Conservation (phyloP, 2,797 vertebrate species). For the Carapus acus region DNA sequence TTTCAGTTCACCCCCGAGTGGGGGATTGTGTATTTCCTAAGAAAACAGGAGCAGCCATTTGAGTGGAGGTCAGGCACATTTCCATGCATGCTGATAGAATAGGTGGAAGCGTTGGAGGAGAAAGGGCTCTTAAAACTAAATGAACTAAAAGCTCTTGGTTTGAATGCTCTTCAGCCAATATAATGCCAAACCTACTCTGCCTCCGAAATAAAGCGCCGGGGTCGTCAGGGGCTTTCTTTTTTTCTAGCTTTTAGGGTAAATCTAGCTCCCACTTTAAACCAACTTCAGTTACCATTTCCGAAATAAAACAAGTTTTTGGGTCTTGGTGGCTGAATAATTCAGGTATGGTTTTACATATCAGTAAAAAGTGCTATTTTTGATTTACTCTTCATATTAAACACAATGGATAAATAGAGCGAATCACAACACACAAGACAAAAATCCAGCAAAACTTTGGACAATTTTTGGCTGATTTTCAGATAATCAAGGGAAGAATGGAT, state of each 20-base stretch:
- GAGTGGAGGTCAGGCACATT: slow-evolving; percentile 68
- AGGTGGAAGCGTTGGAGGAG: slow-evolving; percentile 66
- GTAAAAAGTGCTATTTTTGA: slow-evolving; percentile 9
- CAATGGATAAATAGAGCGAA: slow-evolving; percentile 5
- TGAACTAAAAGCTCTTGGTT: slow-evolving; percentile 72
- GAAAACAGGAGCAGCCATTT: slow-evolving; percentile 70
- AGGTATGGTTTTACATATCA: background rate
- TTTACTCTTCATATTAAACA: slow-evolving; percentile 1
- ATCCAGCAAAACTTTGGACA: too few relatives aligned
- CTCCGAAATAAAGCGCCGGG: slow-evolving; percentile 55
- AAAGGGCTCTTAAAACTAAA: slow-evolving; percentile 67
- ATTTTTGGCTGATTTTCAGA: too few relatives aligned
- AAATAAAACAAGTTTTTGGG: slow-evolving; percentile 28
- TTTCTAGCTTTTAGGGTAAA: slow-evolving; percentile 67
- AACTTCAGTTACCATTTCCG: slow-evolving; percentile 59
- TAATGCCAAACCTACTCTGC: slow-evolving; percentile 58
- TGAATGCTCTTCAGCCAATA: slow-evolving; percentile 65
- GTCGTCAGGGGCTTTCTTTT: slow-evolving; percentile 51
- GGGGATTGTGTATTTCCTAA: slow-evolving; percentile 66
- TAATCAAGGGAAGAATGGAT: too few relatives aligned
- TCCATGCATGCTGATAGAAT: slow-evolving; percentile 54
- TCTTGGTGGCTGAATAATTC: slow-evolving; percentile 6
- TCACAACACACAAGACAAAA: too few relatives aligned
- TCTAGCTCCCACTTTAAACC: slow-evolving; percentile 61
- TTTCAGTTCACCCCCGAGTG: slow-evolving; percentile 56